These are phyloP conservation scores for Melanotaenia boesemani DNA, from an alignment of 2,797 vertebrate species.

Conservation along the genomic window DNA sequence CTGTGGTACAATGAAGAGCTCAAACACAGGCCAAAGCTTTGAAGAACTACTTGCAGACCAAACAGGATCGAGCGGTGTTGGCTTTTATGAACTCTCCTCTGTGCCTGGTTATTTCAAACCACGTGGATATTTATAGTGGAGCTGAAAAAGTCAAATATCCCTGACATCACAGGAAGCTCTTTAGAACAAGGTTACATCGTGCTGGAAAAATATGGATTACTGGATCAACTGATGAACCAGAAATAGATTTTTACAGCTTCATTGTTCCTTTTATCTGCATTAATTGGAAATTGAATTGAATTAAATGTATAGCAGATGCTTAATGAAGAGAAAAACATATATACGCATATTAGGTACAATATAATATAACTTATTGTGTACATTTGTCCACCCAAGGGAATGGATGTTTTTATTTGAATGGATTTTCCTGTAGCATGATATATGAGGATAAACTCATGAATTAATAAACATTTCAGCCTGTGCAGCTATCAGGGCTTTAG, in stretches of 20 bases:
- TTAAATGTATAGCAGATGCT: not conserved
- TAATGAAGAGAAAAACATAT: not conserved
- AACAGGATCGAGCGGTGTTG: not conserved
- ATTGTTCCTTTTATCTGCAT: not conserved
- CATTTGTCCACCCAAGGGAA: slow-evolving; percentile 6
- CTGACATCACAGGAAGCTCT: not conserved
- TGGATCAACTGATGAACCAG: not conserved
- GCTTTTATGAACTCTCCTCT: not conserved
- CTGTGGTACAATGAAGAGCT: not conserved
- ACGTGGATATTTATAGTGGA: not conserved
- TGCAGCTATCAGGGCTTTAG: slow-evolving; percentile 4
- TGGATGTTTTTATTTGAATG: slow-evolving; percentile 5
- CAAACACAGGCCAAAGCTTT: not conserved
- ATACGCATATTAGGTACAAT: not conserved
- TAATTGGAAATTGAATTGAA: not conserved
- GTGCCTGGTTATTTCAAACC: too few relatives aligned
- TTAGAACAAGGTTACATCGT: not conserved
- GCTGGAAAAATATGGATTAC: not conserved
- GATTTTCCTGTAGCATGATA: slow-evolving; percentile 9
- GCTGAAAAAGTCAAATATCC: not conserved
- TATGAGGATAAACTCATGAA: slow-evolving; percentile 26
- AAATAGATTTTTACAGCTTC: not conserved
- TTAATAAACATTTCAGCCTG: slow-evolving; percentile 23
- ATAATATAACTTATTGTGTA: not conserved
- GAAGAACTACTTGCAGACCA: not conserved